phyloP scores from a whole-genome alignment of 2,113 vertebrate species.

The Microcebus tavaratra region DNA sequence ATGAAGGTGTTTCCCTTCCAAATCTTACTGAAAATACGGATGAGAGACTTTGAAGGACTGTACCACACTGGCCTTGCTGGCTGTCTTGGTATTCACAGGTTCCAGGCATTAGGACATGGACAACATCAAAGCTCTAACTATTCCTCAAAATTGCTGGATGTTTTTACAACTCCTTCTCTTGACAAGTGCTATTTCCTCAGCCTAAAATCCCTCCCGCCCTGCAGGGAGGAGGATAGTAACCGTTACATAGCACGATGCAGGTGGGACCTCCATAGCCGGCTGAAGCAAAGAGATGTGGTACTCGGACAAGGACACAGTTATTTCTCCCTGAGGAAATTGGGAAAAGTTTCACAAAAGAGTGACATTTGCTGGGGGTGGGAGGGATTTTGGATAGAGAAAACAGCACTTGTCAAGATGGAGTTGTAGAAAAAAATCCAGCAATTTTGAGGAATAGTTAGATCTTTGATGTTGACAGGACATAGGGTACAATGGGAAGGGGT shows the following conservation, averaged over 20 bases:
- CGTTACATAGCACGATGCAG: not conserved
- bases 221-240: not conserved
- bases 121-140: not conserved
- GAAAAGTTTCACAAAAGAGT: not conserved
- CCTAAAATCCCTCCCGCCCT: not conserved
- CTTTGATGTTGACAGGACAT: not conserved
- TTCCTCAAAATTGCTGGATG: not conserved
- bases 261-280: not conserved
- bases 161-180: not conserved
- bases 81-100: not conserved
- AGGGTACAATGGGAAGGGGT: not conserved
- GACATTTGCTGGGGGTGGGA: not conserved
- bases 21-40: not conserved
- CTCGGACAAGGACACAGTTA: not conserved
- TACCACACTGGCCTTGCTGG: not conserved
- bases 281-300: not conserved
- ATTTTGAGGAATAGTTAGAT: not conserved
- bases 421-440: not conserved
- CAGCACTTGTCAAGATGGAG: not conserved
- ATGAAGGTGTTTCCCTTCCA: not conserved
- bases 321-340: not conserved
- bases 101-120: not conserved
- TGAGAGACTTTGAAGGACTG: not conserved
- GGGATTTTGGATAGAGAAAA: not conserved
- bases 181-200: not conserved